Percentiles rank a stretch among this genome's conserved stretches.
Evolutionary conservation across 2,888 invertebrate genomes (phyloP).

Genomic region (Caenorhabditis japonica): DNA sequence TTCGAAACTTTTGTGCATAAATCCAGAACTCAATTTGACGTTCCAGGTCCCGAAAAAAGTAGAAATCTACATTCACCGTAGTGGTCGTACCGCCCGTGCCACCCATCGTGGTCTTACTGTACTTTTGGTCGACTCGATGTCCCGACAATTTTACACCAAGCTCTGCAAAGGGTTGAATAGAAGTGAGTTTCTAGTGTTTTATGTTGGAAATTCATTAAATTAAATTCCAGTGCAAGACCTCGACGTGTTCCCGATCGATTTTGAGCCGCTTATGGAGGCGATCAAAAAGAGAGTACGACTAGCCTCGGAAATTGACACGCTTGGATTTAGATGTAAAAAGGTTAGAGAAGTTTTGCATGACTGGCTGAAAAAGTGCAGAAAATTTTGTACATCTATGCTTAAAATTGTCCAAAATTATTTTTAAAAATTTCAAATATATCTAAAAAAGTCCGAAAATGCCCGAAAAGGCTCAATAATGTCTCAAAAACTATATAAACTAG

Average conservation of each 20-base stretch:
- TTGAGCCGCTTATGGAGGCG: conserved; percentile 80
- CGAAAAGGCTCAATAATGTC: no score
- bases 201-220: background rate
- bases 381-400: no score
- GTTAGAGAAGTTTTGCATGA: no score
- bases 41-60: conserved; percentile 87
- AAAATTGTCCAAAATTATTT: no score
- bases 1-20: no score
- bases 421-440: no score
- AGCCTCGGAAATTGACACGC: conserved; percentile 86
- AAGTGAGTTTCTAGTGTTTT: conserved; percentile 80
- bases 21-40: no score
- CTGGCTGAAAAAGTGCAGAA: no score
- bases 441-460: no score
- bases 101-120: conserved; percentile 90
- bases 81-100: conserved; percentile 95
- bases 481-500: no score
- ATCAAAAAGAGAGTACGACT: conserved; percentile 83
- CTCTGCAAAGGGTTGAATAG: conserved; percentile 88
- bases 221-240: conserved; percentile 78
- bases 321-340: conserved; percentile 82
- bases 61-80: conserved; percentile 95
- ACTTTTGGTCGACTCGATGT: conserved; percentile 90
- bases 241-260: conserved; percentile 86
- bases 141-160: conserved; percentile 85